Percentiles rank a stretch among this genome's conserved stretches.
Evolutionary conservation across 2,888 invertebrate species (phyloP).

Genomic region (Margaritifera margaritifera): DNA sequence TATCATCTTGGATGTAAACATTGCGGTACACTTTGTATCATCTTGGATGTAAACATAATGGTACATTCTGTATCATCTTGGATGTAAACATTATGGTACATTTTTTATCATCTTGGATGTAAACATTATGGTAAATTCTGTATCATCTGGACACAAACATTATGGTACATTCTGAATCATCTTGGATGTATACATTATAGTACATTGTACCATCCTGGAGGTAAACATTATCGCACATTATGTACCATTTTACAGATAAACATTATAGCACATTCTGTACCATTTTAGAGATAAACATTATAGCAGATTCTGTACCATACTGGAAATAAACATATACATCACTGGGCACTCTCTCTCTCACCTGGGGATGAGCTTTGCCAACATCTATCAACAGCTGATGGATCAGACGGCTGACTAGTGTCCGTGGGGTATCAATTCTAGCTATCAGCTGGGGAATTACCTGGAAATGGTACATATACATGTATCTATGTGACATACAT

Average conservation of each 20-base stretch:
- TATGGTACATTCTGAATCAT: too few relatives aligned
- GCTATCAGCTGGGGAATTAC: constrained; percentile 94
- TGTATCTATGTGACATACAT: too few relatives aligned
- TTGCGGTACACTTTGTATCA: background rate
- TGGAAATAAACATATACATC: background rate
- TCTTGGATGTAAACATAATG: too few relatives aligned
- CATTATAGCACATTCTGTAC: background rate
- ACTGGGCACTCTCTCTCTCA: constrained; percentile 28
- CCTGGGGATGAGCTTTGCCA: constrained; percentile 96
- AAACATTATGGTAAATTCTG: too few relatives aligned
- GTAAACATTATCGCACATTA: background rate
- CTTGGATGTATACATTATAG: too few relatives aligned
- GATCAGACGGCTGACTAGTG: constrained; percentile 90
- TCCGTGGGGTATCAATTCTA: constrained; percentile 93
- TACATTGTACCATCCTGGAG: too few relatives aligned
- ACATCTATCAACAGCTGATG: constrained; percentile 95
- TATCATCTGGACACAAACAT: too few relatives aligned
- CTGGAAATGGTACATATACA: constrained; percentile 52
- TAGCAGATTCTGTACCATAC: background rate
- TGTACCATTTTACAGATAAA: background rate
- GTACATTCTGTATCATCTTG: constrained; percentile 75
- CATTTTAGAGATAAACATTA: background rate
- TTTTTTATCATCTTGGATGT: too few relatives aligned
- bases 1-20: background rate
- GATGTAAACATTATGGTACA: constrained; percentile 86